Base-by-base conservation (phyloP, 2,888 invertebrate species). In the Epirrhoe tristata region DNA sequence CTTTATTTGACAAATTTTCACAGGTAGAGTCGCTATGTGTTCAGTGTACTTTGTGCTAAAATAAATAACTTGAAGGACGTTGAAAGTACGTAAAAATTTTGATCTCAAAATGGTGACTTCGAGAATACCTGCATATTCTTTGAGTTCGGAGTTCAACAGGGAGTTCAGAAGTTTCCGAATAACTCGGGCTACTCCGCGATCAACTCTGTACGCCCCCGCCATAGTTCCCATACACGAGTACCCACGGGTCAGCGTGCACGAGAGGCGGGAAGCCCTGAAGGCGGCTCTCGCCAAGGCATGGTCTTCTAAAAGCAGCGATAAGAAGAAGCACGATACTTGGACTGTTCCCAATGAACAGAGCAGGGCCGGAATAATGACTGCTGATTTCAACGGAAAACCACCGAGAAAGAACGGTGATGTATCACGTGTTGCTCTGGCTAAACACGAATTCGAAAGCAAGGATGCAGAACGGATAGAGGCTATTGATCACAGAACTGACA, bases 81-180 rank as follows among this genome's bases (percentile, higher is more conserved):
- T 72, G 69, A 75, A 78, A 73, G 66, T 77, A 87, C 85, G 86
- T 89, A 88, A 86, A 93, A 91, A 88, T 86, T 89, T 91, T 88
- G 92, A 91, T 92, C 93, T 93, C 93, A 93, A 90, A 90, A 95
- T 95, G 95, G 94, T 94, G 87, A 94, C 94, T 84, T 94, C 94
- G 86, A 94, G 94, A 85, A 94, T 95, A 91, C 95, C 95, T 74
- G 95, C 94, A 86, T 94, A 94, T 91, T 93, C 94, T 86, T 89
- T 95, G 77, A 94, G 94, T 89, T 94, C 94, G 89, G 95, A 95
- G 89, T 93, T 94, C 90, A 93, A 94, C 89, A 93, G 94, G 87
- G 94, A 94, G 90, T 94, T 94, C 88, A 91, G 94, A 89, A 94
- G 94, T 91, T 94, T 94, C 88, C 93, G 94, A 80, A 91, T 93